phyloP scores from a whole-genome alignment of 2,888 invertebrate genomes.

The Actias luna region DNA sequence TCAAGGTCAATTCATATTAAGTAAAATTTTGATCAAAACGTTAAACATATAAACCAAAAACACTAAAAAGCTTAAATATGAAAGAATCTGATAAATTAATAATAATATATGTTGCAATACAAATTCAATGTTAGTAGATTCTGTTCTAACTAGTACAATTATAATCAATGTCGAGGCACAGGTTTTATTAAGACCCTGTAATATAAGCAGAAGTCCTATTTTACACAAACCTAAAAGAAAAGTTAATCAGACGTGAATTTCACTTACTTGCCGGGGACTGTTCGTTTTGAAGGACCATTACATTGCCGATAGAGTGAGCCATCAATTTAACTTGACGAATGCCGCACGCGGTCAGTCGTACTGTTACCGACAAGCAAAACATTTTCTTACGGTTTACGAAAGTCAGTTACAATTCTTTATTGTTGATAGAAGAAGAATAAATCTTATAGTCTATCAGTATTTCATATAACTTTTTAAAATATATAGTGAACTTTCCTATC shows the following conservation, averaged over 20 bases:
- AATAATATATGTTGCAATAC: background rate
- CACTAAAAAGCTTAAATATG: background rate
- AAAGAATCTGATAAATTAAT: background rate
- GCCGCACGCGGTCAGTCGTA: constrained; percentile 65
- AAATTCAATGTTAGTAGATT: background rate
- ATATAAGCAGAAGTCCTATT: background rate
- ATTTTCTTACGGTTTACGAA: constrained; percentile 69
- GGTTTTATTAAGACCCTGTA: background rate
- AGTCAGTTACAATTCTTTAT: constrained; percentile 33
- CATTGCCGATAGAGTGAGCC: constrained; percentile 76
- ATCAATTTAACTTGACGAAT: constrained; percentile 78
- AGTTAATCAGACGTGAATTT: constrained; percentile 79
- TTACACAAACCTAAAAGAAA: constrained; percentile 54
- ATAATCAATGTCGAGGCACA: background rate
- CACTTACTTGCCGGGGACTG: constrained; percentile 70
- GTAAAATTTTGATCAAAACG: too few species aligned
- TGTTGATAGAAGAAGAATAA: background rate
- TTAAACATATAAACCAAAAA: too few species aligned
- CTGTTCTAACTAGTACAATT: background rate
- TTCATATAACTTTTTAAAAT: background rate
- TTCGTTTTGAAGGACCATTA: constrained; percentile 79
- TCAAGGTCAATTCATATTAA: too few species aligned
- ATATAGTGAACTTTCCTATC: background rate
- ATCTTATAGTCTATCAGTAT: background rate
- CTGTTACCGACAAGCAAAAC: constrained; percentile 74